These are phyloP conservation scores for Pelodytes ibericus DNA, from an alignment of 2,797 vertebrate genomes.

Conservation along the genomic window DNA sequence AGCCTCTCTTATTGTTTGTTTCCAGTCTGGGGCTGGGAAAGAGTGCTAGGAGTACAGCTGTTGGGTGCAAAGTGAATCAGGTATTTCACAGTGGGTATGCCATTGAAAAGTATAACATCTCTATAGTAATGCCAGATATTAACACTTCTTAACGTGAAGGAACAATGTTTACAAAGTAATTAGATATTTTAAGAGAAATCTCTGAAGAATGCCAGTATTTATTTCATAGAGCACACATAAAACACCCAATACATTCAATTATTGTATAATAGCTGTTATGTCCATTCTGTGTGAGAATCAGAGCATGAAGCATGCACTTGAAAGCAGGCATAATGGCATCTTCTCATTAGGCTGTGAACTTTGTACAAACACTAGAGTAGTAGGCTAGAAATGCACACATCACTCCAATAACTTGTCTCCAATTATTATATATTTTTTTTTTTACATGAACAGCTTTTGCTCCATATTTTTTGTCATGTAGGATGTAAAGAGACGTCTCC, in stretches of 20 bases:
- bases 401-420: too few relatives aligned
- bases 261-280: conserved; percentile 7
- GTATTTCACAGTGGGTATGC: conserved; percentile 78
- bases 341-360: conserved; percentile 19
- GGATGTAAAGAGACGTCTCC: too few relatives aligned
- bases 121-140: conserved; percentile 29
- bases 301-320: conserved; percentile 36
- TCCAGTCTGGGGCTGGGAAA: conserved; percentile 73
- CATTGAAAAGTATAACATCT: conserved; percentile 71
- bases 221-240: conserved; percentile 27
- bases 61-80: conserved; percentile 76
- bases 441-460: too few relatives aligned
- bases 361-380: conserved; percentile 10
- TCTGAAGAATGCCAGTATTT: conserved; percentile 11
- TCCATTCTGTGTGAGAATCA: conserved; percentile 36
- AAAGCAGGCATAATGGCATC: conserved; percentile 29
- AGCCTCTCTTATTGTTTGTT: conserved; percentile 63
- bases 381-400: too few relatives aligned
- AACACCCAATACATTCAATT: conserved; percentile 23
- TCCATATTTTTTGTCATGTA: too few relatives aligned
- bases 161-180: conserved; percentile 31
- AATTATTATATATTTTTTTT: too few relatives aligned
- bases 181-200: conserved; percentile 38
- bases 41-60: conserved; percentile 72
- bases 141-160: not conserved